Conservation (phyloP, 2,888 invertebrate genomes). For the Hedychridium roseum region DNA sequence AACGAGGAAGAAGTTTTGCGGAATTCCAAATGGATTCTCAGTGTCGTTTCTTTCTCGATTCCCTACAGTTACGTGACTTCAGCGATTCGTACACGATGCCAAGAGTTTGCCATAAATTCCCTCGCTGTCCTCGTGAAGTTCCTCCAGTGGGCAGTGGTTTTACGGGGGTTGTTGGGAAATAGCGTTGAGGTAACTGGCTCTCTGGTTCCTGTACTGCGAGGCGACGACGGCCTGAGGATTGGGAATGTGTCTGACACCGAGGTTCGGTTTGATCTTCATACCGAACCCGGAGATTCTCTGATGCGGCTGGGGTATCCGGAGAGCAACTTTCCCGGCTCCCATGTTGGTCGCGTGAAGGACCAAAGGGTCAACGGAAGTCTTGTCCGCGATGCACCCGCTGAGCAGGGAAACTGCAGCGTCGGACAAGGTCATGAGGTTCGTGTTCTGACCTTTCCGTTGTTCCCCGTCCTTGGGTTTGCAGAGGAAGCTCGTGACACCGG, state of each 20-base stretch:
- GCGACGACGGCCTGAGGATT: constrained; percentile 62
- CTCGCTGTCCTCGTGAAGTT: too few relatives aligned
- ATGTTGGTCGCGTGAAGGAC: constrained; percentile 21
- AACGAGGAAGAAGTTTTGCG: too few relatives aligned
- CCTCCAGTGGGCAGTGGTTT: too few relatives aligned
- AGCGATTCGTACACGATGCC: too few relatives aligned
- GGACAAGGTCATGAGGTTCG: constrained; percentile 50
- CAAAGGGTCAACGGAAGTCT: constrained; percentile 23
- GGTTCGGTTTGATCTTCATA: constrained; percentile 58
- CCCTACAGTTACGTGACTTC: too few relatives aligned
- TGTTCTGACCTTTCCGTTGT: constrained; percentile 46
- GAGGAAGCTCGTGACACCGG: constrained; percentile 14
- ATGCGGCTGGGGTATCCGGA: constrained; percentile 55
- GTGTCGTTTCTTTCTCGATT: too few relatives aligned
- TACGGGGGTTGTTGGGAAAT: constrained; percentile 46
- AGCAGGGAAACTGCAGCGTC: constrained; percentile 53
- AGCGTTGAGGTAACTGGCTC: constrained; percentile 44
- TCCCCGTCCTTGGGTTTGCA: constrained; percentile 37
- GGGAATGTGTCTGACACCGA: constrained; percentile 62
- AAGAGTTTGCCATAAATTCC: too few relatives aligned
- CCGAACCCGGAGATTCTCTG: constrained; percentile 54
- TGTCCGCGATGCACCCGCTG: constrained; percentile 33
- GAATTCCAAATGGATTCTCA: too few relatives aligned
- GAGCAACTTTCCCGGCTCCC: constrained; percentile 42
- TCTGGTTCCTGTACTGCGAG: constrained; percentile 56